A percentile compares a stretch with the other conserved stretches of the same genome.
These are phyloP conservation scores for Hydropsyche tenuis DNA, from an alignment of 1,140 invertebrate species.

Conservation along the genomic window DNA sequence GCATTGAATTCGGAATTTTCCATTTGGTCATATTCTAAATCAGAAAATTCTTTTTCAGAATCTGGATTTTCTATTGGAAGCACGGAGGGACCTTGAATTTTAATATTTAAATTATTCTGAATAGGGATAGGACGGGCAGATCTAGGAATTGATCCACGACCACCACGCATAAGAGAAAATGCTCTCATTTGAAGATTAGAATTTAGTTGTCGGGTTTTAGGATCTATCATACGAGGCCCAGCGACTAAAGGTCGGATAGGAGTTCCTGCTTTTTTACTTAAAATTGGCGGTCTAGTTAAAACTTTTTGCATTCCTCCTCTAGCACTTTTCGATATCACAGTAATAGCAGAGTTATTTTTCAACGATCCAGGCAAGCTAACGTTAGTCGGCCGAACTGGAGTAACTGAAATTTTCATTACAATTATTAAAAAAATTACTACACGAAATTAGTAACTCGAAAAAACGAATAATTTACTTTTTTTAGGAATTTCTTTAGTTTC, in stretches of 20 bases:
- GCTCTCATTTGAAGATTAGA: slow-evolving; percentile 24
- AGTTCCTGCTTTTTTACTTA: slow-evolving; percentile 53
- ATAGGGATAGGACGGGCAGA: slow-evolving; percentile 42
- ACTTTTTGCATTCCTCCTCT: slow-evolving; percentile 57
- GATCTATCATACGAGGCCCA: slow-evolving; percentile 58
- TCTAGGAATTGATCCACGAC: slow-evolving; percentile 16
- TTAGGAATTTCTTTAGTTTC: slow-evolving; percentile 64
- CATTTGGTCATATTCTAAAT: slow-evolving; percentile 17
- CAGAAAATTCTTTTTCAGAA: slow-evolving; percentile 5
- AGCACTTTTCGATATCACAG: slow-evolving; percentile 68
- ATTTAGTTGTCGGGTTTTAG: slow-evolving; percentile 45
- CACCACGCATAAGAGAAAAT: slow-evolving; percentile 40
- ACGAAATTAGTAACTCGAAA: neutral
- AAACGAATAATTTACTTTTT: slow-evolving; percentile 54
- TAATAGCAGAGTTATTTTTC: slow-evolving; percentile 72
- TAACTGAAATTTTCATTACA: slow-evolving; percentile 37
- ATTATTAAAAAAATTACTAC: slow-evolving; percentile 27
- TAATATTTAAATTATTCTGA: slow-evolving; percentile 47
- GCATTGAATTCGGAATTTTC: slow-evolving; percentile 3
- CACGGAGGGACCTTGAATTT: slow-evolving; percentile 41
- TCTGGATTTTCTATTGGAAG: neutral
- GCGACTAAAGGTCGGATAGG: slow-evolving; percentile 54
- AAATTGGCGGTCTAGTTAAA: slow-evolving; percentile 53
- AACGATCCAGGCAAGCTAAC: slow-evolving; percentile 67
- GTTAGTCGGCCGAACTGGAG: slow-evolving; percentile 57